phyloP scores from a whole-genome alignment of 2,888 invertebrate species.

The Drosophila multiciliata region DNA sequence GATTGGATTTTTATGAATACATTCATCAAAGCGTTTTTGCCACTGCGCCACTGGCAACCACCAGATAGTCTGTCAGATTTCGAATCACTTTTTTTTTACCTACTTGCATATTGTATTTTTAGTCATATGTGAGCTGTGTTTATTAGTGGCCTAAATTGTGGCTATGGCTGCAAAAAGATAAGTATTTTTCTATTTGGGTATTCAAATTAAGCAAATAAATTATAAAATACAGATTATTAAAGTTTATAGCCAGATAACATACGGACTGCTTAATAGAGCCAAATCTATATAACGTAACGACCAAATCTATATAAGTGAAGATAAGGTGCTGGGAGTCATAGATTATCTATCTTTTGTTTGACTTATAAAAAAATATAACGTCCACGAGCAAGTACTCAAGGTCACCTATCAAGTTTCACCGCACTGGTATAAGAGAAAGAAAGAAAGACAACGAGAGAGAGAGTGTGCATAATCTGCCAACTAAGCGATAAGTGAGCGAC shows the following conservation, averaged over 20 bases:
- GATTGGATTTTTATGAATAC: conserved; percentile 81
- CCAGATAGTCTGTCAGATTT: conserved; percentile 17
- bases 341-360: neutral
- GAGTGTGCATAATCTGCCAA: conserved; percentile 1
- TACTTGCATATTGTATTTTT: conserved; percentile 8
- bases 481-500: conserved; percentile 11
- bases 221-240: neutral
- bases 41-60: conserved; percentile 23
- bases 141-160: conserved; percentile 11
- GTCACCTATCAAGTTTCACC: conserved; percentile 20
- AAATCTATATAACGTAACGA: neutral
- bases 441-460: neutral
- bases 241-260: neutral
- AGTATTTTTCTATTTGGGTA: neutral
- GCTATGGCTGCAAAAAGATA: neutral
- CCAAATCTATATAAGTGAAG: neutral
- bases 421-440: conserved; percentile 27
- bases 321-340: neutral
- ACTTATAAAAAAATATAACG: conserved; percentile 13
- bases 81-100: neutral
- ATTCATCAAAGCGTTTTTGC: conserved; percentile 71
- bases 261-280: neutral
- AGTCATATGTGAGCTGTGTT: neutral
- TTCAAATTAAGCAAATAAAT: neutral
- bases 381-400: neutral